phyloP scores from a whole-genome alignment of 2,113 vertebrate species.

The Dromas ardeola region DNA sequence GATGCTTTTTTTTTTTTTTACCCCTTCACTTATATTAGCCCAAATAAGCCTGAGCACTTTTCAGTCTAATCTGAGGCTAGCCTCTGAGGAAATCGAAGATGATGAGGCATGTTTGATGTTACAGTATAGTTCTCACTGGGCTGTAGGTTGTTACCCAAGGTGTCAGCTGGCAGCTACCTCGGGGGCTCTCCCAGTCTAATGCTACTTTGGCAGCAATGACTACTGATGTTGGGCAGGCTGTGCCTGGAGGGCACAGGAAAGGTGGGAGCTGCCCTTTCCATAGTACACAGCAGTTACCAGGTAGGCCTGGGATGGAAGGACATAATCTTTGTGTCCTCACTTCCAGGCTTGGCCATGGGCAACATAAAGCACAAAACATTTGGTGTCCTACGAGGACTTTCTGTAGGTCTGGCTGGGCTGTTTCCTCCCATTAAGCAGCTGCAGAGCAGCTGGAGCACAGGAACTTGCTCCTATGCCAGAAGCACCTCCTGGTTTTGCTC shows the following conservation, averaged over 20 bases:
- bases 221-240: not conserved
- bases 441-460: not conserved
- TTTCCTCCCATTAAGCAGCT: not conserved
- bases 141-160: not conserved
- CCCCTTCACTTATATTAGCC: accelerated
- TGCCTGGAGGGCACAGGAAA: not conserved
- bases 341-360: not conserved
- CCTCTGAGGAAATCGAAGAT: not conserved
- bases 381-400: not conserved
- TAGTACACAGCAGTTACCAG: not conserved
- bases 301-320: not conserved
- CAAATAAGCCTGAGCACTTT: not conserved
- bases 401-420: not conserved
- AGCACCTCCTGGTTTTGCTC: not conserved
- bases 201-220: not conserved
- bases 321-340: not conserved
- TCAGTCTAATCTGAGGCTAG: not conserved
- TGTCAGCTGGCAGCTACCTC: not conserved
- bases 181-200: not conserved
- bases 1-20: not conserved
- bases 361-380: not conserved
- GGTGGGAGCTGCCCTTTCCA: not conserved
- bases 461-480: not conserved
- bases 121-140: not conserved
- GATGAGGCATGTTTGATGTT: not conserved